Percentiles rank a stretch among this genome's conserved stretches.
These are phyloP conservation scores for Ophioderma brevispina DNA, from an alignment of 35 echinoderm and acorn worm species.

Conservation along the genomic window DNA sequence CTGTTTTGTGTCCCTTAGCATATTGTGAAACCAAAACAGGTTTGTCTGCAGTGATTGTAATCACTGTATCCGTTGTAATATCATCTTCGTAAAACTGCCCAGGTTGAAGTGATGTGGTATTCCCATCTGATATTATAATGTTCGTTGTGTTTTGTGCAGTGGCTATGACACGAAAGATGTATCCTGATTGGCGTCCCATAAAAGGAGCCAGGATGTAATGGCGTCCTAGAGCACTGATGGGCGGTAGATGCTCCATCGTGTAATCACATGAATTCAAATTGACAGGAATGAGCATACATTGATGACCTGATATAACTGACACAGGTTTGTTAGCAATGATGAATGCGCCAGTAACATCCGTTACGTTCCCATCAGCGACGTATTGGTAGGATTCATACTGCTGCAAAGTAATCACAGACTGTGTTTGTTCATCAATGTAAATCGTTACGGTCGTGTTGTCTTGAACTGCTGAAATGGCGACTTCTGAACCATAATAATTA, in stretches of 20 bases:
- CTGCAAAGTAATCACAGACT: neutral
- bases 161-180: neutral
- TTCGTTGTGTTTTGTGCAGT: neutral
- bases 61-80: neutral
- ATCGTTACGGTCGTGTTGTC: neutral
- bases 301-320: neutral
- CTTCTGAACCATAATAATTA: neutral
- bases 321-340: neutral
- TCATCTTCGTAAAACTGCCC: neutral
- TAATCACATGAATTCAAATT: neutral
- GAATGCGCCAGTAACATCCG: neutral
- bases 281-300: neutral
- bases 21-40: neutral
- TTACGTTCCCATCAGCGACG: neutral
- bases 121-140: neutral
- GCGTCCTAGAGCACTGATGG: neutral
- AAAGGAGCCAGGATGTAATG: neutral
- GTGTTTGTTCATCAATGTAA: neutral
- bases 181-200: neutral
- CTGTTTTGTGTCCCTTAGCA: neutral
- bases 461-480: neutral
- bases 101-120: neutral
- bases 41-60: neutral
- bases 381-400: neutral
- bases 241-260: neutral